A percentile compares a stretch with the other conserved stretches of the same genome.
Conservation (phyloP, 2,888 invertebrate genomes). For the Mayetiola destructor region DNA sequence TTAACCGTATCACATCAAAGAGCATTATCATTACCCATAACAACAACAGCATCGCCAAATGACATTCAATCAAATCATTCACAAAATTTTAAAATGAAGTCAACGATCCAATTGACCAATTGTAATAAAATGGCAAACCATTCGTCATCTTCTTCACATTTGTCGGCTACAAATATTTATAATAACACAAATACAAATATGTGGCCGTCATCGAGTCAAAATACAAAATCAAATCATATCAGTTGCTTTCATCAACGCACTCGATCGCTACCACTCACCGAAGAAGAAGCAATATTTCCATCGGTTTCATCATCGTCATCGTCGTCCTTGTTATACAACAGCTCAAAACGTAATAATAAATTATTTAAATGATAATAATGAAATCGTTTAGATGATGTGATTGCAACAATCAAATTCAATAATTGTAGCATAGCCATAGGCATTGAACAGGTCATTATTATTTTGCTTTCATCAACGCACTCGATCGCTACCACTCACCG, state of each 20-base stretch:
- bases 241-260: conserved; percentile 45
- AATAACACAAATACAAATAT: neutral
- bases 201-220: neutral
- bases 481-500: conserved; percentile 51
- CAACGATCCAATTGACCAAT: neutral
- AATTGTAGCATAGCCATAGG: too few relatives aligned
- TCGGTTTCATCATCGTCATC: conserved; percentile 16
- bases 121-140: neutral
- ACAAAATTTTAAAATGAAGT: conserved; percentile 7
- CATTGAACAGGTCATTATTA: too few relatives aligned
- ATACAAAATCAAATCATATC: conserved; percentile 3
- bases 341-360: neutral
- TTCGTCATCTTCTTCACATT: neutral
- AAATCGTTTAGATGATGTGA: too few relatives aligned
- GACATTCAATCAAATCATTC: neutral
- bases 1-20: conserved; percentile 20
- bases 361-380: too few relatives aligned
- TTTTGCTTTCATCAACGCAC: conserved; percentile 47
- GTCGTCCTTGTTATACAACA: neutral
- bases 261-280: conserved; percentile 51
- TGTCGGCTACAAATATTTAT: too few relatives aligned
- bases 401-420: too few relatives aligned
- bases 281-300: conserved; percentile 28
- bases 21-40: conserved; percentile 21
- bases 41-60: conserved; percentile 14